Evolutionary conservation across 2,797 vertebrate species (phyloP).

Genomic region (Characodon lateralis): DNA sequence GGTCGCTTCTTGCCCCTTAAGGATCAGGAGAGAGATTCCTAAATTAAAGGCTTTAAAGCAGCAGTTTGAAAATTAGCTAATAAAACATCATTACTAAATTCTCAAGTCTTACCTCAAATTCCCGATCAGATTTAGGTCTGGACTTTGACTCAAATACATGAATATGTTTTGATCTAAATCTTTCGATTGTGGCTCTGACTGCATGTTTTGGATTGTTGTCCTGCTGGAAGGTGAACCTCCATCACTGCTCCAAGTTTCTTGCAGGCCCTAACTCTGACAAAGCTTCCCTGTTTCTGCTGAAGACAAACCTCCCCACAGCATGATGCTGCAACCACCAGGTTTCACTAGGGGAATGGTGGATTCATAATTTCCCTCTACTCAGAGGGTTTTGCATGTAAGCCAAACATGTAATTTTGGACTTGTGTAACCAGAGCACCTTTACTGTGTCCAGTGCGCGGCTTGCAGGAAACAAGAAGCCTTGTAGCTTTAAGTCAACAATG

Average conservation of each 20-base stretch:
- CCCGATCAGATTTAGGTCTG: neutral
- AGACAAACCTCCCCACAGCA: neutral
- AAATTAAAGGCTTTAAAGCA: too few species aligned
- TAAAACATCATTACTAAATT: neutral
- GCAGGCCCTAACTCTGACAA: neutral
- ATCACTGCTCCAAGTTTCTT: neutral
- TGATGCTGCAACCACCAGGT: neutral
- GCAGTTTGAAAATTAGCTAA: too few species aligned
- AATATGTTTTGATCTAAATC: neutral
- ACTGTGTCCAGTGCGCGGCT: neutral
- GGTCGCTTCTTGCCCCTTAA: too few species aligned
- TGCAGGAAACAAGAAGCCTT: neutral
- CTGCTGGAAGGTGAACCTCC: neutral
- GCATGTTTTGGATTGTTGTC: neutral
- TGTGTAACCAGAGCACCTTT: neutral
- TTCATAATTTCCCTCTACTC: too few species aligned
- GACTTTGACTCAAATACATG: neutral
- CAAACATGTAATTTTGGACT: too few species aligned
- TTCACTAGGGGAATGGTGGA: neutral
- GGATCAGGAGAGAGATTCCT: too few species aligned
- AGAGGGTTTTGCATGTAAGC: too few species aligned
- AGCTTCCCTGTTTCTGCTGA: neutral
- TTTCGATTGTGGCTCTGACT: neutral
- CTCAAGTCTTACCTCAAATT: neutral
- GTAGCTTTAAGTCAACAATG: neutral